phyloP scores from a whole-genome alignment of 1,140 invertebrate species.

The Orussus abietinus region DNA sequence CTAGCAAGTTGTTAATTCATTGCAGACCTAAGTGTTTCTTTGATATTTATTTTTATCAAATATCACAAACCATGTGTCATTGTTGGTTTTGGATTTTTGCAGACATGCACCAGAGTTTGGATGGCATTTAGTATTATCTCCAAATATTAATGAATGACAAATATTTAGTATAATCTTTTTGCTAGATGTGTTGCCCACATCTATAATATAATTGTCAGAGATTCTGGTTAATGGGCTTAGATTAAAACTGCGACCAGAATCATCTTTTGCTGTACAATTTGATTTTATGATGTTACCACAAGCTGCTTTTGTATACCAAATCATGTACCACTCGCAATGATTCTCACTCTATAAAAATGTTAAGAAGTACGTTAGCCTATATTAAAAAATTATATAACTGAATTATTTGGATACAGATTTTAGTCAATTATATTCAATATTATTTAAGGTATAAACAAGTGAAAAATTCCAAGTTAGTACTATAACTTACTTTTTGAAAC shows the following conservation, averaged over 20 bases:
- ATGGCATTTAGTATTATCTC: slow-evolving; percentile 25
- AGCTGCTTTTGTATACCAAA: slow-evolving; percentile 28
- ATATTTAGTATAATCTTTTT: slow-evolving; percentile 40
- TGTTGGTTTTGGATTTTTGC: slow-evolving; percentile 15
- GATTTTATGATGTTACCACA: slow-evolving; percentile 18
- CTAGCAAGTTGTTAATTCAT: too few relatives aligned
- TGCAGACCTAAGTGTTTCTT: slow-evolving; percentile 5
- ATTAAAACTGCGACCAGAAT: slow-evolving; percentile 29
- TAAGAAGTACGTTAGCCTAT: too few relatives aligned
- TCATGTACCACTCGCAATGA: slow-evolving; percentile 27
- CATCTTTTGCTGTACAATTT: slow-evolving; percentile 32
- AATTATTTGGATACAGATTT: not conserved
- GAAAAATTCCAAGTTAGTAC: slow-evolving; percentile 7
- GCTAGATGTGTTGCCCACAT: slow-evolving; percentile 12
- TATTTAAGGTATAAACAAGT: slow-evolving; percentile 9
- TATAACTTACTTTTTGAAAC: slow-evolving; percentile 27
- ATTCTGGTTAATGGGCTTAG: slow-evolving; percentile 31
- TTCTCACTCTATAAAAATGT: slow-evolving; percentile 27
- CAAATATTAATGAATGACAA: slow-evolving; percentile 41
- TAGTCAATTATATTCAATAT: not conserved
- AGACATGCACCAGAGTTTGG: slow-evolving; percentile 31
- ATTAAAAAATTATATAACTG: slow-evolving; percentile 11
- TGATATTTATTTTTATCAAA: not conserved
- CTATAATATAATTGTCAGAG: slow-evolving; percentile 40
- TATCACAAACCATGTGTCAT: slow-evolving; percentile 9